A percentile compares a stretch with the other conserved stretches of the same genome.
phyloP scores from a whole-genome alignment of 2,113 vertebrate species.

The Xenopus borealis region DNA sequence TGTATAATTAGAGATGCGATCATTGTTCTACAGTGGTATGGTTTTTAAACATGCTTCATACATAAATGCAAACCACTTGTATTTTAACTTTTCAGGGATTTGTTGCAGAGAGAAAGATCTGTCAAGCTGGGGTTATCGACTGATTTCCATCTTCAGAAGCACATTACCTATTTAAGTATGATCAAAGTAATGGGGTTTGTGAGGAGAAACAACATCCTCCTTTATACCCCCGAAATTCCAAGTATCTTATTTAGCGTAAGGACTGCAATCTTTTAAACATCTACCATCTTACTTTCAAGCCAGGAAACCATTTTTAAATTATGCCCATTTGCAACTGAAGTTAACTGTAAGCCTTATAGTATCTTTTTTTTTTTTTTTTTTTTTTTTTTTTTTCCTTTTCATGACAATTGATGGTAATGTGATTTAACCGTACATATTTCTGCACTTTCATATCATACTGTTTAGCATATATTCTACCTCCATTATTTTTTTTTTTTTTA shows the following conservation, averaged over 20 bases:
- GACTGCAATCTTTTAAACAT: slow-evolving; percentile 77
- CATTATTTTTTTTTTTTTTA: slow-evolving; percentile 47
- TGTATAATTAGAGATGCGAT: too few species aligned
- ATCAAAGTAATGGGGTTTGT: slow-evolving; percentile 66
- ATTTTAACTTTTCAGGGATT: slow-evolving; percentile 78
- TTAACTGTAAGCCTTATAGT: slow-evolving; percentile 77
- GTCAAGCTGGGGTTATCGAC: slow-evolving; percentile 94
- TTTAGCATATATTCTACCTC: slow-evolving; percentile 60
- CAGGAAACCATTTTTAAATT: slow-evolving; percentile 77
- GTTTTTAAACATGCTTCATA: too few species aligned
- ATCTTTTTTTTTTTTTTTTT: slow-evolving; percentile 43
- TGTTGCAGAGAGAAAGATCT: slow-evolving; percentile 92
- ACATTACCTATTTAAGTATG: slow-evolving; percentile 58
- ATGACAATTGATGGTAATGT: slow-evolving; percentile 64
- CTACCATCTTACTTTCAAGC: slow-evolving; percentile 75
- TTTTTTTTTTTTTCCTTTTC: slow-evolving; percentile 61
- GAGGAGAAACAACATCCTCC: slow-evolving; percentile 70
- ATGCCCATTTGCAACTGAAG: slow-evolving; percentile 81
- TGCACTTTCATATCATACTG: slow-evolving; percentile 64
- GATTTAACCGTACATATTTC: slow-evolving; percentile 72
- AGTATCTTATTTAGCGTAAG: slow-evolving; percentile 67
- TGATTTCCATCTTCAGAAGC: slow-evolving; percentile 70
- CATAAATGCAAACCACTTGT: too few species aligned
- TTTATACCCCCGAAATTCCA: slow-evolving; percentile 69
- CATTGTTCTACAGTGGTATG: too few species aligned